These are phyloP conservation scores for Ctenosaura bakeri DNA, from an alignment of 2,797 vertebrate species.

Conservation along the genomic window DNA sequence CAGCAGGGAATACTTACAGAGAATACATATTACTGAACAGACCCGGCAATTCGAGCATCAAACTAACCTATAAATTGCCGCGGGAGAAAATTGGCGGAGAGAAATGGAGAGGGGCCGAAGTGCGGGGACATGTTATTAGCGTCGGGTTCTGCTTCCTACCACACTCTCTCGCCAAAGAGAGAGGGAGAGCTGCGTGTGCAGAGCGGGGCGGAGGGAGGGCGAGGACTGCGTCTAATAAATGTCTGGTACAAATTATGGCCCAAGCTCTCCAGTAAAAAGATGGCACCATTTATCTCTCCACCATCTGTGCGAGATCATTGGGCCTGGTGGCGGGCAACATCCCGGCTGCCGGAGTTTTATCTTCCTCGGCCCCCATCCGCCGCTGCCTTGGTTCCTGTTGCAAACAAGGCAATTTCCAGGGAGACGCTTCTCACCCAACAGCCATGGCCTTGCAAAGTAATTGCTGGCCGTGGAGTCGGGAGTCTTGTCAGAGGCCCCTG, in stretches of 20 bases:
- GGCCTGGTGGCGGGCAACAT: slow-evolving; percentile 60
- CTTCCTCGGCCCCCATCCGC: background rate
- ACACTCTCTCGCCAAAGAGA: slow-evolving; percentile 38
- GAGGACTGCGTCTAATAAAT: slow-evolving; percentile 75
- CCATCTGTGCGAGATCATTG: slow-evolving; percentile 77
- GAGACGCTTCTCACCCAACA: background rate
- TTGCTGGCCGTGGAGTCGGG: background rate
- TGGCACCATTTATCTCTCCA: slow-evolving; percentile 74
- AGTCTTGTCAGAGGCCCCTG: background rate
- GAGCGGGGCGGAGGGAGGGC: background rate
- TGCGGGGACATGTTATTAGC: slow-evolving; percentile 67
- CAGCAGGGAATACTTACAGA: slow-evolving; percentile 82
- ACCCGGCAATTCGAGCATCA: slow-evolving; percentile 79
- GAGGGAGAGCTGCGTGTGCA: background rate
- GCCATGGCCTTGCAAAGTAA: background rate
- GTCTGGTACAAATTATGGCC: slow-evolving; percentile 78
- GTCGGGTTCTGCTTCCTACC: slow-evolving; percentile 62
- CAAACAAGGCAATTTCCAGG: background rate
- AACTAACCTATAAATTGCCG: slow-evolving; percentile 81
- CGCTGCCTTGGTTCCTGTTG: background rate
- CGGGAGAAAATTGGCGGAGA: slow-evolving; percentile 76
- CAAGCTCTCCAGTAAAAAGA: slow-evolving; percentile 73
- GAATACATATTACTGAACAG: slow-evolving; percentile 81
- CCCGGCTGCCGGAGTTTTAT: slow-evolving; percentile 52
- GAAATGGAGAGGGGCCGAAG: slow-evolving; percentile 72